Conservation (phyloP, 2,888 invertebrate genomes). For the Epistrophe eligans region DNA sequence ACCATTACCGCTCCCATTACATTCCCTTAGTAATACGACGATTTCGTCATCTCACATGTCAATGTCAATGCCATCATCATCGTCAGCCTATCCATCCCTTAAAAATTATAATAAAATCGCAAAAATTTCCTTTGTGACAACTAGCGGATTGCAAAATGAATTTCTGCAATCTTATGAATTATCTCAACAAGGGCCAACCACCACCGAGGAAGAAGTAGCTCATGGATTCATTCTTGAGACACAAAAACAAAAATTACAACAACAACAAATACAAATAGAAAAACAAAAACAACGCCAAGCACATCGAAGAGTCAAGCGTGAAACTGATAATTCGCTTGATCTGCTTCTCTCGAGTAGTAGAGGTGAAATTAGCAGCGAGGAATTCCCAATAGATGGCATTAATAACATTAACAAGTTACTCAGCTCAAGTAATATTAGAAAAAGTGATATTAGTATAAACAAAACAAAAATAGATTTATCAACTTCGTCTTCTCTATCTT, state of each 20-base stretch:
- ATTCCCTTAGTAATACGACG: slow-evolving; percentile 41
- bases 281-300: slow-evolving; percentile 38
- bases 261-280: slow-evolving; percentile 21
- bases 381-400: slow-evolving; percentile 61
- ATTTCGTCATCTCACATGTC: slow-evolving; percentile 51
- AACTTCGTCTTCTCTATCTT: slow-evolving; percentile 56
- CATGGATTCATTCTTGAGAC: slow-evolving; percentile 38
- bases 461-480: slow-evolving; percentile 74
- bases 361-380: slow-evolving; percentile 62
- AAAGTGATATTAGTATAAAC: slow-evolving; percentile 78
- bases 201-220: slow-evolving; percentile 61
- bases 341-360: slow-evolving; percentile 62
- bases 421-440: slow-evolving; percentile 78
- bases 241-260: slow-evolving; percentile 21
- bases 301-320: slow-evolving; percentile 58
- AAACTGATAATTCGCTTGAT: slow-evolving; percentile 54
- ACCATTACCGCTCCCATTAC: slow-evolving; percentile 27
- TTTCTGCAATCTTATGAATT: slow-evolving; percentile 49
- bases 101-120: slow-evolving; percentile 37
- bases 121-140: slow-evolving; percentile 47
- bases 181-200: slow-evolving; percentile 51
- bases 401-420: slow-evolving; percentile 71
- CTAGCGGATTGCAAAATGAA: slow-evolving; percentile 52
- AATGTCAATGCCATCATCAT: slow-evolving; percentile 42
- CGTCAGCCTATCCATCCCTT: slow-evolving; percentile 48